Evolutionary conservation across 2,113 vertebrate species (phyloP).

Genomic region (Trochalopteron elliotii): DNA sequence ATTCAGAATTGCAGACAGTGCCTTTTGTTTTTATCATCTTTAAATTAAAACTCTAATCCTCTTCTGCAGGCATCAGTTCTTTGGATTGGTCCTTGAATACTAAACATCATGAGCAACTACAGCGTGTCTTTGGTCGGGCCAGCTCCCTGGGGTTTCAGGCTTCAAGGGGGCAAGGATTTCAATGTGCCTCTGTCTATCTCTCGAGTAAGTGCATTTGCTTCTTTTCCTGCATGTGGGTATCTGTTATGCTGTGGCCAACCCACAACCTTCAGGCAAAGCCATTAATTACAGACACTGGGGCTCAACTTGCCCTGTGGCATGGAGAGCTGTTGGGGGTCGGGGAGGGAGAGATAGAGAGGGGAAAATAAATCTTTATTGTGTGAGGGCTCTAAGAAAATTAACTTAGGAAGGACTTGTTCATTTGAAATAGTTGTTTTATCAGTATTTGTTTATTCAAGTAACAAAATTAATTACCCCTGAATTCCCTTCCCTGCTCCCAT

Average conservation of each 20-base stretch:
- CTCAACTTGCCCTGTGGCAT: neutral
- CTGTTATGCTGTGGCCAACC: neutral
- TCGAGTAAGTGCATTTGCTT: constrained; percentile 80
- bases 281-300: neutral
- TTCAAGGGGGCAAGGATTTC: constrained; percentile 98
- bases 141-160: constrained; percentile 96
- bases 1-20: neutral
- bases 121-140: constrained; percentile 86
- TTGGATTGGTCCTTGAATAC: constrained; percentile 45
- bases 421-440: neutral
- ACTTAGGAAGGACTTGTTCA: neutral
- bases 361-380: neutral
- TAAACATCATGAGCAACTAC: constrained; percentile 90
- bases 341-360: neutral
- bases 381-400: neutral
- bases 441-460: neutral
- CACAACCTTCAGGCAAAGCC: neutral
- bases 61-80: constrained; percentile 58
- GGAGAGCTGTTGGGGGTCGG: neutral
- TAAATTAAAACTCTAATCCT: constrained; percentile 46
- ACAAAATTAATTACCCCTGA: neutral
- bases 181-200: constrained; percentile 95
- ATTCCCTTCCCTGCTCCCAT: neutral
- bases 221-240: neutral
- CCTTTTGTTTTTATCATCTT: neutral